Base-by-base conservation (phyloP, 2,888 invertebrate species). In the Opisthograptis luteolata region DNA sequence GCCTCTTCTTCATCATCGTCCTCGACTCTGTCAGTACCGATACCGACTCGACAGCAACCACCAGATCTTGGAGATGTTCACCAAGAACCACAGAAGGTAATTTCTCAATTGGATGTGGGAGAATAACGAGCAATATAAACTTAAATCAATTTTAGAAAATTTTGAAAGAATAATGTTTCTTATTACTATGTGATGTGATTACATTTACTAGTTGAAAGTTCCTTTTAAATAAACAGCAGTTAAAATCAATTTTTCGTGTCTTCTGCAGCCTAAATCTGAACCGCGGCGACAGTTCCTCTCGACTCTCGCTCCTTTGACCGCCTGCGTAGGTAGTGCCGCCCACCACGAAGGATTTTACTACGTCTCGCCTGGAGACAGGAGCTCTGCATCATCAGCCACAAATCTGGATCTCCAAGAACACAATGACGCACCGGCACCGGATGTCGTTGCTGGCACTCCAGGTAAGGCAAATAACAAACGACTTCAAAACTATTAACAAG, bases 401-500 rank as follows among this genome's bases (percentile, higher is more conserved):
- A 93, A 92, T 34, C 91, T 94, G 39, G 93, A 95, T 4, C 92
- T 95, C 1, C 85, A 84, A 12, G 87, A 89, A 24, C 85, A 85
- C 50, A 80, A 60, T 28, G 92, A 93, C 51, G 91, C 92, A 13
- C 92, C 93, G 2, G 94, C 95, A 0, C 96, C 96, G 0, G 96
- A 96, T 70, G 94, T 96, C 0, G 92, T 96, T 7, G 95, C 95
- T 34, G 96, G 95, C 0, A 95, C 95, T 0, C 95, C 94, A 55
- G 92, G 92, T 76, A 74, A 54, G 44, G 27, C 34, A 20, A 19
- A 22, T 15, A 30, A 40, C 3, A 6, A 27, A 30, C 6, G 1
- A 12, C 2, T 9, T 17, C 0, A 7, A n/a, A 7, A 8, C 3
- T 6, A 2, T 14, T 14, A 8, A 24, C 3, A 24, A 24, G 2